These are phyloP conservation scores for Cactoblastis cactorum DNA, from an alignment of 2,888 invertebrate genomes.

Conservation along the genomic window DNA sequence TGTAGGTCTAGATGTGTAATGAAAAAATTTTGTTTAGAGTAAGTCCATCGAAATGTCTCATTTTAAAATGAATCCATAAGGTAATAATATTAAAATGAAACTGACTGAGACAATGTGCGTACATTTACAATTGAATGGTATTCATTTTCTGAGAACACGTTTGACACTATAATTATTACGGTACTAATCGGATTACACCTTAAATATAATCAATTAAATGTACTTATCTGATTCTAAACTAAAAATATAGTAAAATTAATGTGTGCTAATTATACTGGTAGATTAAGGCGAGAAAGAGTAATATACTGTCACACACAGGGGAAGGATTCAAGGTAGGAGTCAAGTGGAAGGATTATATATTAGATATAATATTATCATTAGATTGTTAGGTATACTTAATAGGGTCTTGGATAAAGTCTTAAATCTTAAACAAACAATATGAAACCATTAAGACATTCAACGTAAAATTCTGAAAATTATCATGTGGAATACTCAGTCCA, in stretches of 20 bases:
- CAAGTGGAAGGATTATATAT: no score
- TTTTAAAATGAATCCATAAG: no score
- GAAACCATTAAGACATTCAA: not conserved
- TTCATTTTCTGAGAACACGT: not conserved
- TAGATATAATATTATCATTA: constrained; percentile 33
- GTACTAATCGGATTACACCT: not conserved
- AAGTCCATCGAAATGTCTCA: not conserved
- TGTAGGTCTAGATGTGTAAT: not conserved
- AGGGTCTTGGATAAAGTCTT: no score
- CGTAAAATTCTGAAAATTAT: no score
- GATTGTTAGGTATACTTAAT: constrained; percentile 17
- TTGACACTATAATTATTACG: not conserved
- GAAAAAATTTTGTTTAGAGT: not conserved
- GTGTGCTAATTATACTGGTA: constrained; percentile 38
- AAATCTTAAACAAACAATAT: no score
- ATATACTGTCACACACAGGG: no score
- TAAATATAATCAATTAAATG: not conserved
- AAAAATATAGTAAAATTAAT: constrained; percentile 24
- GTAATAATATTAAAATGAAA: not conserved
- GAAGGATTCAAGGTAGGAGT: no score
- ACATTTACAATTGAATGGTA: not conserved
- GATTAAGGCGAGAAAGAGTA: no score
- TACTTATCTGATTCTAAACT: constrained; percentile 18
- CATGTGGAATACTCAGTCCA: no score
- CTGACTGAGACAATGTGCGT: not conserved